Evolutionary conservation across 2,888 invertebrate species (phyloP).

Genomic region (Apamea monoglypha): DNA sequence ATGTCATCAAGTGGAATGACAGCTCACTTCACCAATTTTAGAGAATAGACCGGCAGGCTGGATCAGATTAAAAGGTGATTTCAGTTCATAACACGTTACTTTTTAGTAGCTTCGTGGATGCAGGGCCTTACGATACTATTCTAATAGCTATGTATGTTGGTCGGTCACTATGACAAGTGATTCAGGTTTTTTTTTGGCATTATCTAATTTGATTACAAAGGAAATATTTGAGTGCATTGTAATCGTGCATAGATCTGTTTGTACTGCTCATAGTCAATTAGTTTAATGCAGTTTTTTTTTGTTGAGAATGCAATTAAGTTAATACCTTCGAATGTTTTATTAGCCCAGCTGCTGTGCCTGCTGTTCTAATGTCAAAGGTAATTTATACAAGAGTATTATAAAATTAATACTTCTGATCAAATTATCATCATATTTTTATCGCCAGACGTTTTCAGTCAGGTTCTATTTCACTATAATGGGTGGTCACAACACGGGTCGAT

Average conservation of each 20-base stretch:
- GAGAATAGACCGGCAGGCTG: background rate
- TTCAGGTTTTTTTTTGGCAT: constrained; percentile 39
- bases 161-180: constrained; percentile 27
- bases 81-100: background rate
- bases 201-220: constrained; percentile 52
- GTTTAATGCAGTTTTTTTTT: constrained; percentile 40
- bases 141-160: constrained; percentile 27
- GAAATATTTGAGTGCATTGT: constrained; percentile 38
- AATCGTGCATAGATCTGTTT: constrained; percentile 26
- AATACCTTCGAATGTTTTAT: background rate
- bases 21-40: background rate
- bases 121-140: constrained; percentile 8
- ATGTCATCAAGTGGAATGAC: background rate
- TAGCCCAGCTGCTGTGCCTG: background rate
- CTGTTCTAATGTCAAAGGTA: background rate
- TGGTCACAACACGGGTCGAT: too few species aligned
- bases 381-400: too few species aligned
- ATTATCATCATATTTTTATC: too few species aligned
- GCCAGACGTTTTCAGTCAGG: too few species aligned
- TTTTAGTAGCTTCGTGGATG: background rate
- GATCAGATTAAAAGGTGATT: background rate
- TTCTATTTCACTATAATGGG: too few species aligned
- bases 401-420: too few species aligned
- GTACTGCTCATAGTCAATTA: constrained; percentile 36
- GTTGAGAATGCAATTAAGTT: background rate